Conservation (phyloP, 2,113 vertebrate species). For the Zosterops hypoxanthus region DNA sequence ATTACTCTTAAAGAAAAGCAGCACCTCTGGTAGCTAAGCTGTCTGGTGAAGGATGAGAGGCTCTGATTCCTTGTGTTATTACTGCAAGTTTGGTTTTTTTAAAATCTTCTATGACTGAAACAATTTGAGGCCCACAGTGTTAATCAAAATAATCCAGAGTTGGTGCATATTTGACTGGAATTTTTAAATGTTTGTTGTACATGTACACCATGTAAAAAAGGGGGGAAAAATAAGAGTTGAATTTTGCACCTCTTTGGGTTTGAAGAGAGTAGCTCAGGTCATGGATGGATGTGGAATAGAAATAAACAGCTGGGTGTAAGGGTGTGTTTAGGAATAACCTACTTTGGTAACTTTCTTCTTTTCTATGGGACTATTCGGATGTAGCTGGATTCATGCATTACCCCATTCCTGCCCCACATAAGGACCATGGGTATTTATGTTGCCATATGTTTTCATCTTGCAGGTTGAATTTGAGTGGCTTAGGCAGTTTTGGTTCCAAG, state of each 20-base stretch:
- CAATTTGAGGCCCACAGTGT: not conserved
- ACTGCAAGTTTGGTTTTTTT: not conserved
- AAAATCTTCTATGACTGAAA: not conserved
- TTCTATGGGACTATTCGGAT: not conserved
- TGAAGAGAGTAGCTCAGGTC: not conserved
- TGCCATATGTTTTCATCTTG: not conserved
- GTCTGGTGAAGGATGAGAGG: not conserved
- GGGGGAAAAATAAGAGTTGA: not conserved
- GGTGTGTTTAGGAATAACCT: not conserved
- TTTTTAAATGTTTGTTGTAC: not conserved
- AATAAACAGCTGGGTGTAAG: not conserved
- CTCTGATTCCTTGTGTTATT: not conserved
- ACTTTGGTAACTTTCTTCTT: not conserved
- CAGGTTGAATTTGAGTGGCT: conserved; percentile 98
- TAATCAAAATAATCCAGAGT: not conserved
- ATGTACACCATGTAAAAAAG: rapidly evolving
- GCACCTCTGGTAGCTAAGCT: not conserved
- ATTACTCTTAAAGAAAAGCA: not conserved
- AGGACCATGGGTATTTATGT: not conserved
- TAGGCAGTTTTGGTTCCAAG: conserved; percentile 98
- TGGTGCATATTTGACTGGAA: not conserved
- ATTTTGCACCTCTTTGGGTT: not conserved
- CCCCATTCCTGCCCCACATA: not conserved
- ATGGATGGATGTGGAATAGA: not conserved
- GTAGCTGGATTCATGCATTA: not conserved